Conservation (phyloP, 2,797 vertebrate species). For the Diplodus puntazzo region DNA sequence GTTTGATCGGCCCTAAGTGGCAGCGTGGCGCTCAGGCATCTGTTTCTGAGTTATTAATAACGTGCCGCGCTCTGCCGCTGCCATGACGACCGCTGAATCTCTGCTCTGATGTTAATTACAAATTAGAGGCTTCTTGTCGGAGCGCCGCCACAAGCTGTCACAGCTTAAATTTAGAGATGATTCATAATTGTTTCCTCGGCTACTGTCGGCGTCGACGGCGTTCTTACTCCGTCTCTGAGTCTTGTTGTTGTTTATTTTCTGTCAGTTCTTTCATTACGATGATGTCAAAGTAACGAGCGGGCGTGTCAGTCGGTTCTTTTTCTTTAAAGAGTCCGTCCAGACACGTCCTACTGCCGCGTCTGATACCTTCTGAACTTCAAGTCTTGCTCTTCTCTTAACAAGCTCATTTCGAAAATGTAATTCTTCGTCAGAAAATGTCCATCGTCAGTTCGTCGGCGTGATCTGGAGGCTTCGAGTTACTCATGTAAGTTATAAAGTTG, state of each 20-base stretch:
- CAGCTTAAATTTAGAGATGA: slow-evolving; percentile 49
- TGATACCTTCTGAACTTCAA: not conserved
- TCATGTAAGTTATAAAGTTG: too few relatives aligned
- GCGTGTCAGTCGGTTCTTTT: not conserved
- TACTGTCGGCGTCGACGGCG: slow-evolving; percentile 7
- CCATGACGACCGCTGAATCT: slow-evolving; percentile 65
- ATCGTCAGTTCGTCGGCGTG: too few relatives aligned
- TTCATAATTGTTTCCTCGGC: slow-evolving; percentile 55
- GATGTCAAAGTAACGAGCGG: slow-evolving; percentile 31
- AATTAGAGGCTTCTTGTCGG: slow-evolving; percentile 48
- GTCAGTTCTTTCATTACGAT: not conserved
- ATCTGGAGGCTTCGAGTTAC: not conserved
- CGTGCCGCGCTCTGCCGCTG: slow-evolving; percentile 57
- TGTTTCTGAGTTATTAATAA: slow-evolving; percentile 81
- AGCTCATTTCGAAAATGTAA: not conserved
- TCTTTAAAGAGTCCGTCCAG: not conserved
- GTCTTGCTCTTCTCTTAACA: not conserved
- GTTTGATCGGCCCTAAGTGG: slow-evolving; percentile 59
- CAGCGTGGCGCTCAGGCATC: slow-evolving; percentile 72
- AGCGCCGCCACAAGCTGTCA: slow-evolving; percentile 49
- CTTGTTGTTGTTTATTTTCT: slow-evolving; percentile 15
- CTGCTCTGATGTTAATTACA: slow-evolving; percentile 46
- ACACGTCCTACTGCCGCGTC: not conserved
- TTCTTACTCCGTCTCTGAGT: not conserved
- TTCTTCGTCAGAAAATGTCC: not conserved